Percentiles rank a stretch among this genome's conserved stretches.
Conservation (phyloP, 30 jellyfish, hydroid and myxozoan genomes). For the Pelagia noctiluca region DNA sequence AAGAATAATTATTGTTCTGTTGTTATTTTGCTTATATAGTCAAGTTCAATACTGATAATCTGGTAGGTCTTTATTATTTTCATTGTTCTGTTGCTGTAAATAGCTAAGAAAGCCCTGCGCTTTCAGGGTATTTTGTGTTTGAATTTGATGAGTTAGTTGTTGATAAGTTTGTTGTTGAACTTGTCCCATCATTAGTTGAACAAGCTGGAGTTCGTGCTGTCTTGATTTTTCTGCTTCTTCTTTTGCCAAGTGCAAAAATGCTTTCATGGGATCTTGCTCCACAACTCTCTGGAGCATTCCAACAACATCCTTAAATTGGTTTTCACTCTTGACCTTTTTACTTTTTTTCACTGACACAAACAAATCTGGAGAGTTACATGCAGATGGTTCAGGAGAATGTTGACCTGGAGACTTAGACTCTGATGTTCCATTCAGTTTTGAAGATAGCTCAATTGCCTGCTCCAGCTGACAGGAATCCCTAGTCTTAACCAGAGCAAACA, state of each 20-base stretch:
- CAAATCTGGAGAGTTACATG: constrained; percentile 2
- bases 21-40: not conserved
- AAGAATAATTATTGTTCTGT: not conserved
- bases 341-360: not conserved
- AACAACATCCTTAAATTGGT: not conserved
- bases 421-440: constrained; percentile 3
- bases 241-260: constrained; percentile 7
- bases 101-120: not conserved
- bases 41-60: not conserved
- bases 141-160: not conserved
- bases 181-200: not conserved
- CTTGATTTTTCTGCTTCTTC: constrained; percentile 12
- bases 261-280: constrained; percentile 17
- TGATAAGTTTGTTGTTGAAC: not conserved
- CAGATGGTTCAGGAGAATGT: constrained; percentile 2
- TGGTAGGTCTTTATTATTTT: not conserved
- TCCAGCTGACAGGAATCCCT: constrained; percentile 32
- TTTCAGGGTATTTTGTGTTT: not conserved
- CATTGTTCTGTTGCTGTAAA: not conserved
- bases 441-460: constrained; percentile 32
- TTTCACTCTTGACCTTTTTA: not conserved
- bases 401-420: constrained; percentile 3
- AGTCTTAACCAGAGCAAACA: constrained; percentile 4
- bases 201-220: not conserved
- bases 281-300: constrained; percentile 4